A percentile compares a stretch with the other conserved stretches of the same genome.
phyloP scores from a whole-genome alignment of 2,113 vertebrate genomes.

The Sinocyclocheilus anshuiensis region DNA sequence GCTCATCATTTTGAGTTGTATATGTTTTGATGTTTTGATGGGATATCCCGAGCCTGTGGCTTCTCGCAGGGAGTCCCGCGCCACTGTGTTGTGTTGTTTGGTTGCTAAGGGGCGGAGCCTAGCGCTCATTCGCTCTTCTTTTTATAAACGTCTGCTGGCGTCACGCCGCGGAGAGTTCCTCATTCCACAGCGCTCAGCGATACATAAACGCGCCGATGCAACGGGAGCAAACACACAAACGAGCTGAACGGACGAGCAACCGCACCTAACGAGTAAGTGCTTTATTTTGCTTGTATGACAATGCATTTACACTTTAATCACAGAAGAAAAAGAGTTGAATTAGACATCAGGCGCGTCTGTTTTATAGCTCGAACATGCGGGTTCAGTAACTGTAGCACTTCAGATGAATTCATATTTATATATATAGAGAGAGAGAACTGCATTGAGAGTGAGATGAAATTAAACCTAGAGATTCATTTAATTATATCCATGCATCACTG shows the following conservation, averaged over 20 bases:
- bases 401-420: neutral
- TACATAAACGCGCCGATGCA: conserved; percentile 93
- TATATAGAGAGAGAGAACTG: neutral
- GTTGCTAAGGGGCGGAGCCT: conserved; percentile 78
- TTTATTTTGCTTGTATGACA: neutral
- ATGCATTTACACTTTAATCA: neutral
- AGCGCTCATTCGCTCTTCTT: conserved; percentile 20
- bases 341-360: neutral
- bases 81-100: conserved; percentile 71
- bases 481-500: too few species aligned
- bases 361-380: neutral
- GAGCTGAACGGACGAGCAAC: conserved; percentile 5
- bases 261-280: conserved; percentile 30
- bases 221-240: conserved; percentile 56
- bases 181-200: conserved; percentile 86
- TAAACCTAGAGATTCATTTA: neutral
- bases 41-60: conserved; percentile 1
- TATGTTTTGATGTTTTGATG: neutral
- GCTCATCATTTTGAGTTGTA: neutral
- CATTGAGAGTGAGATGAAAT: neutral
- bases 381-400: neutral
- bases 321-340: neutral
- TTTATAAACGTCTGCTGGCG: conserved; percentile 74
- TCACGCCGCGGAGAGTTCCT: conserved; percentile 83
- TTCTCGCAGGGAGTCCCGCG: conserved; percentile 71